Percentiles rank a stretch among this genome's conserved stretches.
Conservation (phyloP, 1,140 invertebrate genomes). For the Chlorops oryzae region DNA sequence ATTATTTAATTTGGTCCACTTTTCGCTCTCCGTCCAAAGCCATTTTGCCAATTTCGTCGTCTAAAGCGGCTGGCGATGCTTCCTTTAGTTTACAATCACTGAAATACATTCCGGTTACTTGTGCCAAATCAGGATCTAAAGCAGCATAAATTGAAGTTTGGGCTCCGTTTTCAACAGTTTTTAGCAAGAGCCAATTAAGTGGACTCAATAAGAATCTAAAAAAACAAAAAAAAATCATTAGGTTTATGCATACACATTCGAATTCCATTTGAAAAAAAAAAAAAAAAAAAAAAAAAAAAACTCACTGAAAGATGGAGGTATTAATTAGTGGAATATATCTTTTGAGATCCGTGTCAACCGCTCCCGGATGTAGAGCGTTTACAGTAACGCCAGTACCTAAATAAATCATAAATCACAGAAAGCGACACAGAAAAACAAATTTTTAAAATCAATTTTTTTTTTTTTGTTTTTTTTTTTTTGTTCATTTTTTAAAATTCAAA, state of each 20-base stretch:
- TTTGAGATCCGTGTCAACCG: constrained; percentile 72
- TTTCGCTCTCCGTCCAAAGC: no score
- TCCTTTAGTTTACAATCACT: no score
- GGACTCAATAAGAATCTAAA: constrained; percentile 57
- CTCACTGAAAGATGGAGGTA: background rate
- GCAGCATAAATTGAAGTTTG: constrained; percentile 65
- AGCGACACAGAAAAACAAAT: no score
- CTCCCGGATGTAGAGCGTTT: constrained; percentile 79
- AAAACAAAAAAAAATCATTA: no score
- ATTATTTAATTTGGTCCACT: no score
- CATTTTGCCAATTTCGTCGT: no score
- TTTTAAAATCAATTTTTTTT: no score
- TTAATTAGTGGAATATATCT: constrained; percentile 59
- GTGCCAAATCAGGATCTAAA: constrained; percentile 57
- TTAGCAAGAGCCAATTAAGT: constrained; percentile 67
- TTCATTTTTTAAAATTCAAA: constrained; percentile 23
- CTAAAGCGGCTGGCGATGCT: no score
- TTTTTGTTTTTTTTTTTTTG: background rate
- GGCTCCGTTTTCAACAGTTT: constrained; percentile 62
- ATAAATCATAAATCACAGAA: no score
- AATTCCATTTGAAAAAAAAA: background rate
- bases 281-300: background rate
- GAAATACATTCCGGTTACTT: no score
- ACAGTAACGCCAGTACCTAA: constrained; percentile 67
- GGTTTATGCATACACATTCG: no score